Percentiles rank a stretch among this genome's conserved stretches.
Conservation (phyloP, 2,113 vertebrate species). For the Triplophysa tibetana region DNA sequence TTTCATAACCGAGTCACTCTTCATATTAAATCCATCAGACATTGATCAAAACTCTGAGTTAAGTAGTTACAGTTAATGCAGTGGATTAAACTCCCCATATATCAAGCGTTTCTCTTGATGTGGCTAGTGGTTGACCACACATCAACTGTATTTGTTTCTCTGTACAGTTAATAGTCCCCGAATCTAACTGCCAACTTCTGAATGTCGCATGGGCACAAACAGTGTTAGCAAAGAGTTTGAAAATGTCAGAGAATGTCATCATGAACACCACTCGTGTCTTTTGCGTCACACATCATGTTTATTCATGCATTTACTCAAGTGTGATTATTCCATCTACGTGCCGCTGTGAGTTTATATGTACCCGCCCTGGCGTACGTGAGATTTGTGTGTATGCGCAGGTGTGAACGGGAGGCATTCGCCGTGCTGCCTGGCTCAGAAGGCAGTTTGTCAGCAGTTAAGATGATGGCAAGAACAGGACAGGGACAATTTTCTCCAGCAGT, state of each 20-base stretch:
- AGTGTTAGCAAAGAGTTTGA: neutral
- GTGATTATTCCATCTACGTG: neutral
- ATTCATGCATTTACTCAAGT: neutral
- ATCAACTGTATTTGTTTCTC: neutral
- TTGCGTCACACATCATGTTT: neutral
- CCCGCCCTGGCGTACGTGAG: neutral
- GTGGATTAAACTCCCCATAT: neutral
- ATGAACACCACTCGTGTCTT: neutral
- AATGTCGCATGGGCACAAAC: neutral
- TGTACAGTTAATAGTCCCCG: neutral
- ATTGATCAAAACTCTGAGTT: neutral
- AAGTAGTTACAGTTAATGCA: neutral
- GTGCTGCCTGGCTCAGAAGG: neutral
- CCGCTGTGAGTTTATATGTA: neutral
- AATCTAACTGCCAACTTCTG: slow-evolving; percentile 5
- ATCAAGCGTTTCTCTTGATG: neutral
- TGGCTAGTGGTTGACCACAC: neutral
- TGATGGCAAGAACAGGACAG: neutral
- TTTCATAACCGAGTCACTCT: too few species aligned
- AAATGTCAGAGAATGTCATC: neutral
- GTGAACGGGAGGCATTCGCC: neutral
- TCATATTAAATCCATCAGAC: neutral
- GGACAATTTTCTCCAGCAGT: slow-evolving; percentile 21
- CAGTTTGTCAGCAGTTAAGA: slow-evolving; percentile 34
- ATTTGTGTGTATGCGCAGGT: neutral